Evolutionary conservation across 2,797 vertebrate species (phyloP).

Genomic region (Spinus pinus): DNA sequence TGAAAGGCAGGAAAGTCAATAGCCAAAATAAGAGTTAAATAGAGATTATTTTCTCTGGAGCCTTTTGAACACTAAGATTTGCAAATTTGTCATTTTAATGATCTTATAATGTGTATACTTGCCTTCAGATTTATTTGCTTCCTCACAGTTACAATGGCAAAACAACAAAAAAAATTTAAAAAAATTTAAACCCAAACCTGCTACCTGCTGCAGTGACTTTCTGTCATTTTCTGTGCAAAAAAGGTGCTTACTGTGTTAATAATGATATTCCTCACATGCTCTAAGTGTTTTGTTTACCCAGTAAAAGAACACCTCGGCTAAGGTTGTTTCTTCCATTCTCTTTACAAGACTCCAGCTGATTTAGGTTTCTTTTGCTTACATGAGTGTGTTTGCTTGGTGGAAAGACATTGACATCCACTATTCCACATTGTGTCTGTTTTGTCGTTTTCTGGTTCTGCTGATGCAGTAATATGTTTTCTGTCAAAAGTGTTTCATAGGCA

Average conservation of each 20-base stretch:
- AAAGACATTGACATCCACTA: background rate
- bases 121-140: background rate
- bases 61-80: background rate
- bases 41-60: background rate
- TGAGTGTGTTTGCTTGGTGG: background rate
- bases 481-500: background rate
- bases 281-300: background rate
- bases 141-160: background rate
- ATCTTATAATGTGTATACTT: background rate
- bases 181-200: background rate
- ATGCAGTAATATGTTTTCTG: conserved; percentile 48
- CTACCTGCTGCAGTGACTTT: background rate
- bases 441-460: conserved; percentile 36
- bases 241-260: background rate
- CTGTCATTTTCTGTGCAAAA: background rate
- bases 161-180: background rate
- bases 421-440: conserved; percentile 4
- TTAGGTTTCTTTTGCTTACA: background rate
- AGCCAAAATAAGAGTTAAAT: background rate
- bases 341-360: background rate
- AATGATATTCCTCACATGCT: background rate
- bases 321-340: background rate
- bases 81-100: background rate
- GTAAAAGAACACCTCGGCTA: background rate
- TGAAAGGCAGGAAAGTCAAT: background rate